phyloP scores from a whole-genome alignment of 1,140 invertebrate genomes.

The Stegodyphus dumicola region DNA sequence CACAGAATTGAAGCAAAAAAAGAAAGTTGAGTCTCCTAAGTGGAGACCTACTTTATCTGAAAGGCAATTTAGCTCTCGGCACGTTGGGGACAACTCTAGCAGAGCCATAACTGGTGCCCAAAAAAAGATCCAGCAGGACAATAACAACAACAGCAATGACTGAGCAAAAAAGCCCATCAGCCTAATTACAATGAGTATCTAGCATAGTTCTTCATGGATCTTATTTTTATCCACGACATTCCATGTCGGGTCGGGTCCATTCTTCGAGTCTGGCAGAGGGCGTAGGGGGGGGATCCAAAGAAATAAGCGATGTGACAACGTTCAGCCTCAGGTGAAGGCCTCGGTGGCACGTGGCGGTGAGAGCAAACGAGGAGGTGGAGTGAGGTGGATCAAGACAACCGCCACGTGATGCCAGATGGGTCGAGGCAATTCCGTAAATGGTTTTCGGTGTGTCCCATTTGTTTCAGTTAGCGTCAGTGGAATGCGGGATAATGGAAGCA shows the following conservation, averaged over 20 bases:
- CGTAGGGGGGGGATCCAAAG: conserved; percentile 15
- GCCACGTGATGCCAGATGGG: conserved; percentile 58
- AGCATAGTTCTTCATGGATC: conserved; percentile 9
- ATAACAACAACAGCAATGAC: conserved; percentile 34
- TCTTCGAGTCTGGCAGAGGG: background rate
- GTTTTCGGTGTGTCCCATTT: conserved; percentile 57
- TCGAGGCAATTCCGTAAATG: conserved; percentile 61
- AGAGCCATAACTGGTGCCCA: conserved; percentile 37
- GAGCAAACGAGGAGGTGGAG: background rate
- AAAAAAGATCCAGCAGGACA: conserved; percentile 35
- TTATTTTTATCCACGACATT: conserved; percentile 29
- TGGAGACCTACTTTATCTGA: conserved; percentile 53
- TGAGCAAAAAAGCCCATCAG: conserved; percentile 40
- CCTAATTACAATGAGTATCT: conserved; percentile 59
- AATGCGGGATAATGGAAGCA: conserved; percentile 56
- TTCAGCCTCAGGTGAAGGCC: conserved; percentile 42
- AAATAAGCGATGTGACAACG: conserved; percentile 45
- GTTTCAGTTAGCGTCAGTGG: conserved; percentile 59
- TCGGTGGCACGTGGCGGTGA: conserved; percentile 21
- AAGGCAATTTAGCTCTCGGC: conserved; percentile 56
- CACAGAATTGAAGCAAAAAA: conserved; percentile 4
- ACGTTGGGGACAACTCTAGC: conserved; percentile 55
- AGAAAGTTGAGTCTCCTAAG: conserved; percentile 11
- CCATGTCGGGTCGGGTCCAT: conserved; percentile 13
- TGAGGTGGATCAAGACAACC: conserved; percentile 15